A percentile compares a stretch with the other conserved stretches of the same genome.
phyloP scores from a whole-genome alignment of 2,113 vertebrate genomes.

The Eidolon helvum region DNA sequence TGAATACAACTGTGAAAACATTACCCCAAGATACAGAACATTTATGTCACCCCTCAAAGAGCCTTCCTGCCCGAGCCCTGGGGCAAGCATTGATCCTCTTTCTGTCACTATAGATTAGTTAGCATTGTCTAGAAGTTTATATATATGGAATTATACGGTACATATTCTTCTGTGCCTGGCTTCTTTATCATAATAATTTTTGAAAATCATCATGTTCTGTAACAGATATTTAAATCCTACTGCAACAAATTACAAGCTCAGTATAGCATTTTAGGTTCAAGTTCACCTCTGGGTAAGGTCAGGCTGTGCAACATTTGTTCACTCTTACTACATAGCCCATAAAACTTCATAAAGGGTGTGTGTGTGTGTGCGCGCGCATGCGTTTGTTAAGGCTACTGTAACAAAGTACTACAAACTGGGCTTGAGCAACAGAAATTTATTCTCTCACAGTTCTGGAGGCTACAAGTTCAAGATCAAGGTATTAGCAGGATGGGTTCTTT shows the following conservation, averaged over 20 bases:
- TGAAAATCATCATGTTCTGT: neutral
- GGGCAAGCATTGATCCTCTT: neutral
- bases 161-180: neutral
- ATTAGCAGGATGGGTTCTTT: neutral
- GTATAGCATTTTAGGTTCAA: neutral
- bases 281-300: neutral
- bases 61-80: neutral
- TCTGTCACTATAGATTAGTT: neutral
- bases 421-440: neutral
- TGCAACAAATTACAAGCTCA: neutral
- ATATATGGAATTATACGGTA: neutral
- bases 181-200: conserved; percentile 13
- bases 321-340: neutral
- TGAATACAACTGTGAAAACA: neutral
- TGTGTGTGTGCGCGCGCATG: neutral
- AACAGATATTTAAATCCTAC: neutral
- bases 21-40: neutral
- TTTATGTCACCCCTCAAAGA: neutral
- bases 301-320: neutral
- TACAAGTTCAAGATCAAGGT: neutral
- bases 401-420: neutral
- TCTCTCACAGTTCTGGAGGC: neutral
- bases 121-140: neutral
- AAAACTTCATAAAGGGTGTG: neutral
- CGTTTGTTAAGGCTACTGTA: neutral